These are phyloP conservation scores for Cephalotes varians DNA, from an alignment of 2,888 invertebrate species.

Conservation along the genomic window DNA sequence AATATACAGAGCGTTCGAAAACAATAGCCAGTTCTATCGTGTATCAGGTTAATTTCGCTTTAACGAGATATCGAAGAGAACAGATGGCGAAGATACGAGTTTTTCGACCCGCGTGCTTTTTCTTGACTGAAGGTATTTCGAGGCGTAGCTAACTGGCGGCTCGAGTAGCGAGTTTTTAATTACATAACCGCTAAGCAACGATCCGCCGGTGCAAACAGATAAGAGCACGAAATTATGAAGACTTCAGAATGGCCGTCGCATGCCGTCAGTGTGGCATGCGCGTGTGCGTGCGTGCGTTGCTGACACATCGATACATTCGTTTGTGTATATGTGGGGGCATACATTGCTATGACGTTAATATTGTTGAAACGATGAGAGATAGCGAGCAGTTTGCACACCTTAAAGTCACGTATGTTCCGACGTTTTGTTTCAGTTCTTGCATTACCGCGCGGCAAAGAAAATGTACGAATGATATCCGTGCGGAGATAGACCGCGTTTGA, in stretches of 20 bases:
- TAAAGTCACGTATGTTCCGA: constrained; percentile 67
- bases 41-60: constrained; percentile 15
- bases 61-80: constrained; percentile 20
- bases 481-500: background rate
- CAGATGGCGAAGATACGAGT: constrained; percentile 14
- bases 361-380: constrained; percentile 66
- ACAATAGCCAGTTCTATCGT: constrained; percentile 4
- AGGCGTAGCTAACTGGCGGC: constrained; percentile 22
- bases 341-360: constrained; percentile 48
- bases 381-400: constrained; percentile 68
- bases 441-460: background rate
- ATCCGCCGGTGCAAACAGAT: constrained; percentile 71
- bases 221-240: constrained; percentile 69
- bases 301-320: constrained; percentile 53
- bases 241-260: constrained; percentile 57
- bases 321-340: constrained; percentile 41
- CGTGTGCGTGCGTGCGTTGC: constrained; percentile 30
- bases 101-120: constrained; percentile 2
- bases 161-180: constrained; percentile 59
- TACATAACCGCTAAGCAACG: constrained; percentile 61
- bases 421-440: constrained; percentile 46
- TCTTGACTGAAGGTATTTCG: constrained; percentile 18
- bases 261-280: constrained; percentile 50
- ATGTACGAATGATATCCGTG: background rate
- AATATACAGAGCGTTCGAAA: background rate